Conservation (phyloP, 2,113 vertebrate genomes). For the Ursus arctos region DNA sequence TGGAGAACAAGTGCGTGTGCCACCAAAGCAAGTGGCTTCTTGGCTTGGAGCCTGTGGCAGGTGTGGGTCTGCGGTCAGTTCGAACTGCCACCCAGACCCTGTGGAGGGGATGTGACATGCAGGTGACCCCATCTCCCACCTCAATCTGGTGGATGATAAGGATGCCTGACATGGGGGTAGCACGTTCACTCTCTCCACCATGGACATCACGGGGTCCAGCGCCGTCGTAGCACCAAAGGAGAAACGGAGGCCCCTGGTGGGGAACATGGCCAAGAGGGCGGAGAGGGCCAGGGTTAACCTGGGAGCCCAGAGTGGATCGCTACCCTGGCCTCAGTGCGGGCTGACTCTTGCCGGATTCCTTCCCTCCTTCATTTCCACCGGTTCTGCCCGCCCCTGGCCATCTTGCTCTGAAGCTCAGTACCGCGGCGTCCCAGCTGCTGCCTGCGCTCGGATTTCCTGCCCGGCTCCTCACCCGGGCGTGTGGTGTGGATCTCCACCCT, state of each 20-base stretch:
- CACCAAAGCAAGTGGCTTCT: accelerated
- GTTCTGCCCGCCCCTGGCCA: background rate
- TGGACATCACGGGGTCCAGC: accelerated
- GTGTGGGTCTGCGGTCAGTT: background rate
- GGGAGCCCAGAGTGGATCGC: accelerated
- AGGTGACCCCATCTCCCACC: accelerated
- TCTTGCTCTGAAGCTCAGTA: background rate
- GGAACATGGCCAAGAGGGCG: too few species aligned
- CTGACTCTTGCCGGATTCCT: background rate
- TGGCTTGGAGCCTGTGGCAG: background rate
- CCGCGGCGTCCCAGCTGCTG: accelerated
- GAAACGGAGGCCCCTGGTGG: background rate
- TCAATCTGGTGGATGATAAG: accelerated
- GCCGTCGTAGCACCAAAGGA: background rate
- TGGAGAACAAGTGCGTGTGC: accelerated
- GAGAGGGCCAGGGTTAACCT: background rate
- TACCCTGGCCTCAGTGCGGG: accelerated
- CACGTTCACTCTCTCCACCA: accelerated
- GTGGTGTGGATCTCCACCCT: background rate
- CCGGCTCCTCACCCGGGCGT: background rate
- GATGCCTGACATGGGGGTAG: accelerated
- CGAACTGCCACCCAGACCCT: background rate
- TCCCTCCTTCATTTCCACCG: background rate
- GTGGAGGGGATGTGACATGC: accelerated
- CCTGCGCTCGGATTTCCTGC: background rate